These are phyloP conservation scores for Scolopax bukidnonensis DNA, from an alignment of 2,797 vertebrate genomes.

Conservation along the genomic window DNA sequence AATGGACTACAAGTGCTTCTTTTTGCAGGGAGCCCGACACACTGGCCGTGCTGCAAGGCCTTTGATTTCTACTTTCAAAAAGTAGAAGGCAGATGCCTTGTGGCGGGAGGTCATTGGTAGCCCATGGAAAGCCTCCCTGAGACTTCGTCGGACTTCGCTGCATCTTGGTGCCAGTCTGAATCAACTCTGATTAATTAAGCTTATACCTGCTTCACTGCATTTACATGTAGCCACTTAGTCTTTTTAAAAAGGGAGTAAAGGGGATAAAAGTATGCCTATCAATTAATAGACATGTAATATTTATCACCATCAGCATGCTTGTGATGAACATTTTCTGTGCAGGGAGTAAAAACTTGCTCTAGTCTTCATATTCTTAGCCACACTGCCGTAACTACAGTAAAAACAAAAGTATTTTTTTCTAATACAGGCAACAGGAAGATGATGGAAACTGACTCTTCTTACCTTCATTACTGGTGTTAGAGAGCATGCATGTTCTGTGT, in stretches of 20 bases:
- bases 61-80: slow-evolving; percentile 40
- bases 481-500: slow-evolving; percentile 71
- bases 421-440: slow-evolving; percentile 64
- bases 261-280: slow-evolving; percentile 76
- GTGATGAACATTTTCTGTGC: slow-evolving; percentile 74
- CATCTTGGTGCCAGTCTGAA: slow-evolving; percentile 74
- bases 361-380: slow-evolving; percentile 68
- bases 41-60: not conserved
- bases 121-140: slow-evolving; percentile 41
- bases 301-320: slow-evolving; percentile 80
- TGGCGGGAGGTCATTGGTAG: not conserved
- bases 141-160: slow-evolving; percentile 50
- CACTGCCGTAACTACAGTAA: slow-evolving; percentile 69
- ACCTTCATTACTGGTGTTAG: slow-evolving; percentile 55
- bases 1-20: slow-evolving; percentile 72
- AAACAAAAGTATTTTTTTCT: slow-evolving; percentile 63
- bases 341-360: slow-evolving; percentile 67
- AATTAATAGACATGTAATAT: slow-evolving; percentile 77
- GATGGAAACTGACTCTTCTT: slow-evolving; percentile 72
- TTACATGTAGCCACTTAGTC: slow-evolving; percentile 77
- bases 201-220: slow-evolving; percentile 76
- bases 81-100: slow-evolving; percentile 32
- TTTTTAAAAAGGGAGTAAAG: slow-evolving; percentile 72
- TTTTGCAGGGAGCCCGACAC: not conserved
- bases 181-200: slow-evolving; percentile 72